phyloP scores from a whole-genome alignment of 2,797 vertebrate species.

The Amphiprion clarkii region DNA sequence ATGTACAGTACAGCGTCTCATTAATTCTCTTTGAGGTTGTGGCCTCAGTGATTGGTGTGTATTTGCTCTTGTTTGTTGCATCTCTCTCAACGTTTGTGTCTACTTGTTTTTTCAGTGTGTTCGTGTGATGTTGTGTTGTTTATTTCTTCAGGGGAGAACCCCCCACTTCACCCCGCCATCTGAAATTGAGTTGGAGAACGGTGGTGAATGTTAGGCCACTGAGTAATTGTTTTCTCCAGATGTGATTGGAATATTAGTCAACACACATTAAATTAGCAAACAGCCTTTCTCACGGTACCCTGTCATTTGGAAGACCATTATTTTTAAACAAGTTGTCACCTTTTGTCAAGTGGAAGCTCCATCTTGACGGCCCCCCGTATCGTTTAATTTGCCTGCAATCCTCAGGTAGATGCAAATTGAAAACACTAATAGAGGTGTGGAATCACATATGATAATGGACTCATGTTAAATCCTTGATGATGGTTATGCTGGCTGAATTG shows the following conservation, averaged over 20 bases:
- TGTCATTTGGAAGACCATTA: conserved; percentile 28
- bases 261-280: conserved; percentile 42
- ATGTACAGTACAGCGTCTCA: conserved; percentile 13
- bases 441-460: conserved; percentile 45
- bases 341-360: conserved; percentile 52
- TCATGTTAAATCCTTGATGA: conserved; percentile 34
- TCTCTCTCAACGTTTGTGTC: background rate
- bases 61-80: background rate
- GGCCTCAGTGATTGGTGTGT: conserved; percentile 13
- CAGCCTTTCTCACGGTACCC: conserved; percentile 3
- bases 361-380: conserved; percentile 8
- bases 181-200: conserved; percentile 37
- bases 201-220: conserved; percentile 24
- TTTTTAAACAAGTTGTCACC: conserved; percentile 58
- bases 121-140: conserved; percentile 15
- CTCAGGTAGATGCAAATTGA: conserved; percentile 50
- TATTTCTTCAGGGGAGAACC: conserved; percentile 19
- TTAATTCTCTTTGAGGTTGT: conserved; percentile 37
- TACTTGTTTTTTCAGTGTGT: background rate
- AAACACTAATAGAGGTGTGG: conserved; percentile 52
- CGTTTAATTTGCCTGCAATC: conserved; percentile 45
- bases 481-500: conserved; percentile 40
- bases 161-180: background rate
- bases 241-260: conserved; percentile 42
- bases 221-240: conserved; percentile 58